Evolutionary conservation across 2,888 invertebrate genomes (phyloP), one percentile per base, ranked within the genome.

Genomic region (Frankliniella fusca): DNA sequence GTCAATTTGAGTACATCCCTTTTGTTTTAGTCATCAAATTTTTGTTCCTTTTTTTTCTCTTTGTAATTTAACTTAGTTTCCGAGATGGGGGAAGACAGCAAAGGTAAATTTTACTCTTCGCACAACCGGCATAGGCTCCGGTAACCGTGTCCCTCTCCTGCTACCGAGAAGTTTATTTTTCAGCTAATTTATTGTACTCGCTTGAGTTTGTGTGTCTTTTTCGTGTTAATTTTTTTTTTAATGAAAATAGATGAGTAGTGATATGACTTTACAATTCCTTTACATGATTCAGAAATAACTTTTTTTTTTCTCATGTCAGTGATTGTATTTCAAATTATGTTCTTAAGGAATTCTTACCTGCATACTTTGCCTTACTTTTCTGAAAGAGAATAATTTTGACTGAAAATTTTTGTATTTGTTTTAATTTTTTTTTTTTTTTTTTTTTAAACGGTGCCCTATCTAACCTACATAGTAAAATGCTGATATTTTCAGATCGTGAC

Each of bases 401-500:
- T 20, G 18, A 54, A 54, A 0, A 80, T 80, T 50, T 82, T 15
- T 0, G 48, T 0, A 48, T 48, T 27, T 54, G 0, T 54, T 15
- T 79, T 0, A 70, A 70, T 8, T 49, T 23, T 11, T 65, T 81
- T 70, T 70, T 28, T n/a, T 70, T 5, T 20, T 65, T n/a, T n/a
- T n/a, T n/a, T n/a, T n/a, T n/a, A n/a, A n/a, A n/a, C n/a, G n/a
- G n/a, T n/a, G n/a, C n/a, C n/a, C n/a, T n/a, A n/a, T n/a, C n/a
- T n/a, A n/a, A n/a, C n/a, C n/a, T n/a, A n/a, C n/a, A n/a, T 7
- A 7, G 3, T 54, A 80, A 54, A 18, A 10, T 48, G 82, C 61
- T 3, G 23, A 20, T 28, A 84, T 38, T 85, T 85, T 18, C 79
- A 84, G 61, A 84, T 85, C 28, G 76, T 81, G 86, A 85, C 48